These are phyloP conservation scores for Halcyon chelicuti DNA, from an alignment of 2,797 vertebrate genomes.

Conservation along the genomic window DNA sequence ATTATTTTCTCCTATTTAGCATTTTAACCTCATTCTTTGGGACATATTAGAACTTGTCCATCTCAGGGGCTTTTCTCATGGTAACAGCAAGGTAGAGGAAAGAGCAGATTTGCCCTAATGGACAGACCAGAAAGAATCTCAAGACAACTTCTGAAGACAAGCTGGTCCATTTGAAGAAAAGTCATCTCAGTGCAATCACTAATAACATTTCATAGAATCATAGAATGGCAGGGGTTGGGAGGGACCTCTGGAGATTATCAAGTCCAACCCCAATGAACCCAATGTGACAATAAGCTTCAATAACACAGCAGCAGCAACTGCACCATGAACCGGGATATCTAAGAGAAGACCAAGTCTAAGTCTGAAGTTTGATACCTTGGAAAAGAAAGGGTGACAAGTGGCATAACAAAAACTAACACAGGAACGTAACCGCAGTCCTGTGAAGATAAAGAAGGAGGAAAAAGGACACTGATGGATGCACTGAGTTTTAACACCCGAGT, in stretches of 20 bases:
- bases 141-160: not conserved
- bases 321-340: not conserved
- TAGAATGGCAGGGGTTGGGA: too few species aligned
- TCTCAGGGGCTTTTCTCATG: not conserved
- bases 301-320: not conserved
- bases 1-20: not conserved
- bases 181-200: not conserved
- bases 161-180: too few species aligned
- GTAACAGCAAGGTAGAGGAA: not conserved
- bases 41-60: not conserved
- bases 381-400: not conserved
- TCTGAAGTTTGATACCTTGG: not conserved
- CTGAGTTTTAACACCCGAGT: not conserved
- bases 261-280: not conserved
- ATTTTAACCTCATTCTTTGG: not conserved
- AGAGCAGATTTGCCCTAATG: not conserved
- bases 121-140: not conserved
- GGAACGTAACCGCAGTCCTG: accelerated
- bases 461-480: not conserved
- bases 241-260: too few species aligned
- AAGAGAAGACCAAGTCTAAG: not conserved
- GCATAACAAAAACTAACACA: not conserved
- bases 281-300: not conserved
- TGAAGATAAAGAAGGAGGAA: not conserved
- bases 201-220: not conserved